Evolutionary conservation across 2,113 vertebrate species (phyloP).

Genomic region (Piaya cayana): DNA sequence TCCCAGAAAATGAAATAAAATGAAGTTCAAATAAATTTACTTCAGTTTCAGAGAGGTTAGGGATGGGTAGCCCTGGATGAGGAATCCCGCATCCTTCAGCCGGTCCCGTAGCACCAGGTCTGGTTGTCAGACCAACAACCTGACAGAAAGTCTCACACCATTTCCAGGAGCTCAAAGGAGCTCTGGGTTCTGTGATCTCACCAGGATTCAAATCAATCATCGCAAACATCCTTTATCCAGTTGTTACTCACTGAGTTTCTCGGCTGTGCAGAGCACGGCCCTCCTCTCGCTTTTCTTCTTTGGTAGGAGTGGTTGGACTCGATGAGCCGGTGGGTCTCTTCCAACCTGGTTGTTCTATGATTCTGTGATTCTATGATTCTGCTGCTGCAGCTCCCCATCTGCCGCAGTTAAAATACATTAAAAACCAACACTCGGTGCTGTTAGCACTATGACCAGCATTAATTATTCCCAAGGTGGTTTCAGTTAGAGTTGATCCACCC

Average conservation of each 20-base stretch:
- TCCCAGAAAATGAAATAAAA: background rate
- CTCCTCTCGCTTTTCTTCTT: background rate
- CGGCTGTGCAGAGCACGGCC: background rate
- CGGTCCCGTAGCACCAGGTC: fast-evolving
- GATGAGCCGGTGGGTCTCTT: too few relatives aligned
- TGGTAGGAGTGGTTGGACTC: too few relatives aligned
- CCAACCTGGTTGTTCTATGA: too few relatives aligned
- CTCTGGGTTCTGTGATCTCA: background rate
- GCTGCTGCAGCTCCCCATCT: background rate
- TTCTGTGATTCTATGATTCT: too few relatives aligned
- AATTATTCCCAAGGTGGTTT: background rate
- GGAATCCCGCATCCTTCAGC: background rate
- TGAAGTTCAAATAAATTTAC: background rate
- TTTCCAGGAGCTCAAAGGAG: background rate
- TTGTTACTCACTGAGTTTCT: conserved; percentile 4
- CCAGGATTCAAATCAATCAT: background rate
- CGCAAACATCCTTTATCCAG: background rate
- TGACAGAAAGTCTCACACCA: fast-evolving
- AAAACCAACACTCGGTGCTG: background rate
- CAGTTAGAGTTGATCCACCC: fast-evolving
- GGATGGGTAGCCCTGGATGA: background rate
- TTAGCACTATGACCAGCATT: fast-evolving
- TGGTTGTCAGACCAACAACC: background rate
- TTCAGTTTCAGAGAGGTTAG: background rate
- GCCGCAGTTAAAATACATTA: background rate